phyloP scores from a whole-genome alignment of 1,140 invertebrate genomes.

The Proales similis region DNA sequence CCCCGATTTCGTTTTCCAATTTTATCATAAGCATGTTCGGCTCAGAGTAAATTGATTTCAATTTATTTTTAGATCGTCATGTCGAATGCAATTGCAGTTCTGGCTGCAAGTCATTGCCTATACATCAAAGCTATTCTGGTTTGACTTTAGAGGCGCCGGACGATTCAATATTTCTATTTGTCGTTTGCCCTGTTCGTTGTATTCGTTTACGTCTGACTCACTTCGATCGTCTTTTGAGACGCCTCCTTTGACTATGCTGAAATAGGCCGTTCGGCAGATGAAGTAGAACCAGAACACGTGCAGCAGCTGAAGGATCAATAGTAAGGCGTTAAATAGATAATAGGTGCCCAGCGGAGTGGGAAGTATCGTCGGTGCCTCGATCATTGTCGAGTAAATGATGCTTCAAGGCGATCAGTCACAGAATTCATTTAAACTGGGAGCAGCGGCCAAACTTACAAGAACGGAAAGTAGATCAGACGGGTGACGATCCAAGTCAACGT shows the following conservation, averaged over 20 bases:
- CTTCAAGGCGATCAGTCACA: slow-evolving; percentile 31
- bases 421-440: background rate
- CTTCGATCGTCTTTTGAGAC: background rate
- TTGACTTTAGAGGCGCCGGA: too few relatives aligned
- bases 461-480: slow-evolving; percentile 62
- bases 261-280: slow-evolving; percentile 77
- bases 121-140: too few relatives aligned
- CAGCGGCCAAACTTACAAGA: too few relatives aligned
- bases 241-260: slow-evolving; percentile 1
- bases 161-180: too few relatives aligned
- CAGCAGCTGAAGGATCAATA: slow-evolving; percentile 71
- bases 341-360: slow-evolving; percentile 76
- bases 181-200: too few relatives aligned
- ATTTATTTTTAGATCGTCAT: too few relatives aligned
- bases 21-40: too few relatives aligned
- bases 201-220: background rate
- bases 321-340: slow-evolving; percentile 85
- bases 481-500: slow-evolving; percentile 44
- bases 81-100: too few relatives aligned
- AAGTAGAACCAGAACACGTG: slow-evolving; percentile 92
- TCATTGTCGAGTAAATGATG: slow-evolving; percentile 38
- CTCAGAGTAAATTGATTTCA: too few relatives aligned
- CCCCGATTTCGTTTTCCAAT: too few relatives aligned
- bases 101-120: too few relatives aligned
- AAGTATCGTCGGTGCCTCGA: slow-evolving; percentile 37